Base-by-base conservation (phyloP, 30 jellyfish, hydroid and myxozoan genomes). In the Aurelia coerulea region DNA sequence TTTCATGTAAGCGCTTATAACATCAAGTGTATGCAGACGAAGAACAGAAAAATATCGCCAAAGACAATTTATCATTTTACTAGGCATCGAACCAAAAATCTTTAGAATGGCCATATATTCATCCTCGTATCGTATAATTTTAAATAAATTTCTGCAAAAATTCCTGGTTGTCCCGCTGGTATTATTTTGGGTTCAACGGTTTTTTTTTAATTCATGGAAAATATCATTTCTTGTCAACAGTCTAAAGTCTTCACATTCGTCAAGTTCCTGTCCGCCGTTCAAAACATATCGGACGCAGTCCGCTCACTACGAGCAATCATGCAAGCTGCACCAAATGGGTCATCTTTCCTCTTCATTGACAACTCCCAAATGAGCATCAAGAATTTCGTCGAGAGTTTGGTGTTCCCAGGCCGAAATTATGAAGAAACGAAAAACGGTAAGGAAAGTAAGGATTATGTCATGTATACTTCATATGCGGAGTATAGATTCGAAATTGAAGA, bases 201-300 rank as follows among this genome's bases (percentile, higher is more conserved):
- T 23, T 23, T 23, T 23, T 23, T 23, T 23, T 23, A 23, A 39
- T 39, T 39, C 51, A 29, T n/a, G 9, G 54, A 15, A 10, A 67
- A 14, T 67, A 7, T 41, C 16, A 41, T 33, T 63, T 29, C 62
- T 18, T 35, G 37, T 33, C 63, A 62, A 17, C 86, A 94, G 99
- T 65, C 97, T 2, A 84, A 63, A 62, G 33, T 94, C 46, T 84
- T 94, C 75, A 94, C 99, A 34, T 94, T 94, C 70, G 97, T 94
- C 56, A 86, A 78, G 86, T 94, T 94, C 92, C 56, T 94, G 35
- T 94, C 99, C 29, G 99, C 99, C 18, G 91, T 94, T 18, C 97
- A 84, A 58, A 79, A 94, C 71, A 92, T 82, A 3, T 79, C 88
- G 37, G 88, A 79, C 68, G 92, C 99, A 0, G 88, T 81, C 41